Evolutionary conservation across 1,140 invertebrate species (phyloP), one percentile per base, ranked within the genome.

Genomic region (Cotesia chilonis): DNA sequence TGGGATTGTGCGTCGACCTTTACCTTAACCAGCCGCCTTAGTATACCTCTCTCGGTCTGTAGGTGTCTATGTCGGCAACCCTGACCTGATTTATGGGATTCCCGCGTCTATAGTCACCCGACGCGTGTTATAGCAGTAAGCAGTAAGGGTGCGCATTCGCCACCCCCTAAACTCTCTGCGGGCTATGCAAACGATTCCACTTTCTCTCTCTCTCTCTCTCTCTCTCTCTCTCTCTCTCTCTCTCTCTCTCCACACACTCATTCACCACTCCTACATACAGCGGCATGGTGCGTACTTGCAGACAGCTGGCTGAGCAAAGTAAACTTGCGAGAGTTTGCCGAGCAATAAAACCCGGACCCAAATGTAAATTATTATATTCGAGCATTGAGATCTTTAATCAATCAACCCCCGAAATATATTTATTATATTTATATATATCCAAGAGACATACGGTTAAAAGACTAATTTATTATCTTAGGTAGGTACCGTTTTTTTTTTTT

Each of bases 71-170:
- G 80, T 80, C 75, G 82, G 81, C 84, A 86, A 87, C 85, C 85
- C 85, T 87, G 85, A 87, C 85, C 85, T 86, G 85, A 87, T 87
- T 87, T 87, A 87, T 87, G 84, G 82, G 85, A 87, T 84, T 85
- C 84, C 85, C 78, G 78, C 82, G 83, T 85, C 83, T 84, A 84
- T 84, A 84, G 52, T 71, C 78, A 74, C 78, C 71, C 75, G 75
- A 78, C 79, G 80, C 80, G 80, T 82, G 80, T 81, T 6, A 10
- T 47, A 10, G 28, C 28, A 28, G 28, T 28, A 9, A 47, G 41
- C 10, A 83, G 76, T 77, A 77, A 72, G 75, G 73, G 75, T 70
- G 65, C 66, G 65, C 68, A 64, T 72, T 72, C 14, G 17, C 63
- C 17, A 68, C 74, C 71, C 67, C 28, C 37, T 10, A 57, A 7